These are phyloP conservation scores for Thysanoteuthis rhombus DNA, from an alignment of 2,888 invertebrate genomes.

Conservation along the genomic window DNA sequence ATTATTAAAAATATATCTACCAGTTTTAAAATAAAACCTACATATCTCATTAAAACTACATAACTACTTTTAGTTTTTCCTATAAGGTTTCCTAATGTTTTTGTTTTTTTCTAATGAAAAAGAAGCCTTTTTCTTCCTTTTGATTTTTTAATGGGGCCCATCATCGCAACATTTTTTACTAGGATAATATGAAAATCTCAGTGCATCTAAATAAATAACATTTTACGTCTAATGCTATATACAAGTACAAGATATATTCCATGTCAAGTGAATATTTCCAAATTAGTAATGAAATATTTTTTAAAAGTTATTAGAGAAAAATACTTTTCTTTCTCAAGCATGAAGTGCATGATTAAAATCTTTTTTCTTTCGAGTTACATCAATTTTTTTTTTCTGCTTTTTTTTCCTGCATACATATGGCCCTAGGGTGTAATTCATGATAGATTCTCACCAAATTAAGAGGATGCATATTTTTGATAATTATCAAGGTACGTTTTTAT, in stretches of 20 bases:
- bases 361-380: too few species aligned
- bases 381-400: too few species aligned
- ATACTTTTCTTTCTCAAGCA: too few species aligned
- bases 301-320: neutral
- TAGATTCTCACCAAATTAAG: too few species aligned
- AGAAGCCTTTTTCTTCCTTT: neutral
- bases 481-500: too few species aligned
- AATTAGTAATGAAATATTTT: neutral
- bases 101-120: neutral
- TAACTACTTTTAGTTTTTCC: neutral
- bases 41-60: neutral
- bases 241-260: neutral
- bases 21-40: too few species aligned
- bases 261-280: neutral
- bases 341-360: too few species aligned
- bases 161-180: neutral
- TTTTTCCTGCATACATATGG: too few species aligned
- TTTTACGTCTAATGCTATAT: neutral
- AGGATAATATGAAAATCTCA: neutral
- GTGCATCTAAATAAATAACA: neutral
- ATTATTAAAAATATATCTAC: too few species aligned
- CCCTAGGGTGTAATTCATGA: too few species aligned
- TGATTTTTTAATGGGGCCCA: neutral
- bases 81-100: neutral
- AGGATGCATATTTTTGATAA: too few species aligned